phyloP scores from a whole-genome alignment of 2,113 vertebrate genomes.

The Tringa solitaria region DNA sequence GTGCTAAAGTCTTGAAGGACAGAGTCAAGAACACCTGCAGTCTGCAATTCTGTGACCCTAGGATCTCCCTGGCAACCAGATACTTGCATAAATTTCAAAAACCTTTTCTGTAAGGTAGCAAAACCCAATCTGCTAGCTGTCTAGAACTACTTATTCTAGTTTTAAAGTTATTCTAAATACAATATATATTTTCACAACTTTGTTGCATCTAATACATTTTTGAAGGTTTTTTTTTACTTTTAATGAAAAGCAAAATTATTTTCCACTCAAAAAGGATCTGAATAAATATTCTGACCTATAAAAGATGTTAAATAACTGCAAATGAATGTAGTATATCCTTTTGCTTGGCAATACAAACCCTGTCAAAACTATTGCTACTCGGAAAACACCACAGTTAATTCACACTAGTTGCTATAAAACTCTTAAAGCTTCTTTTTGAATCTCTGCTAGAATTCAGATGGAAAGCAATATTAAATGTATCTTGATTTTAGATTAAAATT shows the following conservation, averaged over 20 bases:
- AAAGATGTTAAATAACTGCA: not conserved
- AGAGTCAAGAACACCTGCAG: not conserved
- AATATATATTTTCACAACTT: not conserved
- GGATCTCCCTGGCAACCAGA: not conserved
- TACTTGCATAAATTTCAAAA: not conserved
- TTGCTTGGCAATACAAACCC: not conserved
- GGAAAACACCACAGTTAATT: not conserved
- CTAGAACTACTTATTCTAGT: not conserved
- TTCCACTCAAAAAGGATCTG: not conserved
- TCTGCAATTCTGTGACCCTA: not conserved
- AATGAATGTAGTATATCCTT: accelerated
- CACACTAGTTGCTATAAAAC: not conserved
- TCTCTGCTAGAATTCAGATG: not conserved
- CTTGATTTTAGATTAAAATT: not conserved
- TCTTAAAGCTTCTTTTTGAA: not conserved
- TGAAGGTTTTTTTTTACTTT: not conserved
- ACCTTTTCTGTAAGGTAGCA: not conserved
- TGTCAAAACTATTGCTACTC: not conserved
- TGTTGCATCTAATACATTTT: not conserved
- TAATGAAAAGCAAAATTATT: not conserved
- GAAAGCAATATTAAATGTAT: not conserved
- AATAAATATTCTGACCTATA: not conserved
- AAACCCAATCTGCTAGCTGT: not conserved
- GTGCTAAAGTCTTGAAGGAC: not conserved
- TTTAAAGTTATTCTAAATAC: not conserved